Conservation (phyloP, 2,888 invertebrate species). For the Rutpela maculata region DNA sequence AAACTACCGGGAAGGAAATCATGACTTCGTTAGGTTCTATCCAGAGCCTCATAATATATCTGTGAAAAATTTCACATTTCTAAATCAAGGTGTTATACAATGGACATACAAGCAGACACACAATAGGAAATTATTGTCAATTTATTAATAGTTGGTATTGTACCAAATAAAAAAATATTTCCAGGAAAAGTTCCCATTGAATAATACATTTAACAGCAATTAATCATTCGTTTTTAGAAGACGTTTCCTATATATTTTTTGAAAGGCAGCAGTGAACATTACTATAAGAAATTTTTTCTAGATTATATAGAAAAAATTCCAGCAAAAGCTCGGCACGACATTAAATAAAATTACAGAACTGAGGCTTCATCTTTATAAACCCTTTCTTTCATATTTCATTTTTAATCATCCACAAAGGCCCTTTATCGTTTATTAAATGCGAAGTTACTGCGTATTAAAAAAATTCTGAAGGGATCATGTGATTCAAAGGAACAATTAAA, state of each 20-base stretch:
- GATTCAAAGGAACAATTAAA: slow-evolving; percentile 27
- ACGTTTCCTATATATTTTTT: not conserved
- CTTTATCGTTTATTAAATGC: slow-evolving; percentile 15
- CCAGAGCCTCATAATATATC: too few species aligned
- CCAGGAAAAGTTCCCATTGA: not conserved
- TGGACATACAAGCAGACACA: too few species aligned
- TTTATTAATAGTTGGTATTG: not conserved
- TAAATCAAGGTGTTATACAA: too few species aligned
- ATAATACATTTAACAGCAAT: not conserved
- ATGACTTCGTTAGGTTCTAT: too few species aligned
- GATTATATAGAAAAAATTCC: not conserved
- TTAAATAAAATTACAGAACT: slow-evolving; percentile 1
- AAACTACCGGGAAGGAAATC: too few species aligned
- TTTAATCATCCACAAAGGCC: slow-evolving; percentile 6
- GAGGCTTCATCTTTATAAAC: slow-evolving; percentile 3
- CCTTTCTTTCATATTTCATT: slow-evolving; percentile 8
- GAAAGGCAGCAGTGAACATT: not conserved
- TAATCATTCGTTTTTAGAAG: not conserved
- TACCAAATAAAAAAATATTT: not conserved
- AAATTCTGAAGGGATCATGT: slow-evolving; percentile 12
- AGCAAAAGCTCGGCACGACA: not conserved
- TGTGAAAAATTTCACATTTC: too few species aligned
- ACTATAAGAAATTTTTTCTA: not conserved
- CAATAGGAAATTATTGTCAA: too few species aligned
- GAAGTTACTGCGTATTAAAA: slow-evolving; percentile 4